Evolutionary conservation across 2,113 vertebrate genomes (phyloP), one percentile per base, ranked within the genome.

Genomic region (Lagopus leucura): DNA sequence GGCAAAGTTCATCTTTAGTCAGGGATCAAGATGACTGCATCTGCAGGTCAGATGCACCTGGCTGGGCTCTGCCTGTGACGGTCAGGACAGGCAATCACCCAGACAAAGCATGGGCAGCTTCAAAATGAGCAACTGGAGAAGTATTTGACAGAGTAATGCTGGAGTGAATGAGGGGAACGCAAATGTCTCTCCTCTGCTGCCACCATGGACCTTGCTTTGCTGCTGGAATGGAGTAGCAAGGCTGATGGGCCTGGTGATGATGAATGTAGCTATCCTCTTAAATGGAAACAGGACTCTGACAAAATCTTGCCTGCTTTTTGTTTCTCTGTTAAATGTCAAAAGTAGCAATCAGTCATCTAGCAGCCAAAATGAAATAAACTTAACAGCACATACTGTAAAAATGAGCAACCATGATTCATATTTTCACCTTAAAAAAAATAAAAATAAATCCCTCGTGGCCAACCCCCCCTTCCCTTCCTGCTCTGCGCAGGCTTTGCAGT

Each of bases 131-230:
- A 40, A 70, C 32, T 9, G 28, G 48, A 61, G 45, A 81, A 69
- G 22, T 28, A 20, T 2, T 14, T 1, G 1, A 79, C 19, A 18
- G 5, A 6, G 2, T 48, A 36, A 76, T 1, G 3, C 36, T 54
- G 36, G 54, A 81, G 54, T 32, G n/a, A 45, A 52, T 16, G 57
- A 55, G 11, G 38, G 27, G 45, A 36, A 61, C 8, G 7, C 61
- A 34, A 77, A 45, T 12, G 27, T 61, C 61, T 64, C 19, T 76
- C 10, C 69, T 72, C 36, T 2, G 3, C 66, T 45, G 20, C 28
- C 0, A 19, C 13, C 2, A 2, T 11, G 80, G 69, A 43, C 21
- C 12, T 72, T 0, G 2, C 0, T 0, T 0, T 1, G 38, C 52
- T 73, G 58, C 71, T 82, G 28, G 18, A 82, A 50, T 25, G 7